Conservation (phyloP, 2,888 invertebrate genomes). For the Phyllotreta striolata region DNA sequence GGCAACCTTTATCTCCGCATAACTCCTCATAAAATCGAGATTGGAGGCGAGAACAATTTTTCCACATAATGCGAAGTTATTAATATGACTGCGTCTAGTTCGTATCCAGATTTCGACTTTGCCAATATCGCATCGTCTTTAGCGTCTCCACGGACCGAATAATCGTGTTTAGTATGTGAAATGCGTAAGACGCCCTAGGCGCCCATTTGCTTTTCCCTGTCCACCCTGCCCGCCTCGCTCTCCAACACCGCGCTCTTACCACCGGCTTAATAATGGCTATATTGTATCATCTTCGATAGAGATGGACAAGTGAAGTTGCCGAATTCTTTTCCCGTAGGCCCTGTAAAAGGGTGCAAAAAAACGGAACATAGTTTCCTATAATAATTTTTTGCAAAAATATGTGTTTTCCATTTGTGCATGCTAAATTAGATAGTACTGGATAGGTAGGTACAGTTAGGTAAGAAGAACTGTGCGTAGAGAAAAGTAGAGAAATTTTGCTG, state of each 20-base stretch:
- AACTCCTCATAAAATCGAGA: slow-evolving; percentile 18
- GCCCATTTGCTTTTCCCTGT: slow-evolving; percentile 57
- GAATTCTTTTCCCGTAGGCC: too few species aligned
- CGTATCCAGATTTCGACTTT: slow-evolving; percentile 20
- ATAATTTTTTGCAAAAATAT: too few species aligned
- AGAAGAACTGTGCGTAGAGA: too few species aligned
- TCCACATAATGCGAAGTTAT: slow-evolving; percentile 33
- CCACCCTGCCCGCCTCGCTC: slow-evolving; percentile 40
- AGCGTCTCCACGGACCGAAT: slow-evolving; percentile 57
- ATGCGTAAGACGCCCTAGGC: slow-evolving; percentile 59
- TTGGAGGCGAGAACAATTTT: slow-evolving; percentile 22
- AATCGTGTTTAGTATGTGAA: slow-evolving; percentile 61
- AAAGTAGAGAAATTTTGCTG: too few species aligned
- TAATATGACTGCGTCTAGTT: slow-evolving; percentile 34
- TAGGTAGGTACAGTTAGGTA: too few species aligned
- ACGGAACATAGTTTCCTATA: too few species aligned
- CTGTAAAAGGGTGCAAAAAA: too few species aligned
- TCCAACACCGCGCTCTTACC: slow-evolving; percentile 42
- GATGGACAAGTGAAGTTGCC: slow-evolving; percentile 48
- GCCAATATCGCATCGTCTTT: slow-evolving; percentile 20
- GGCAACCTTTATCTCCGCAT: slow-evolving; percentile 2
- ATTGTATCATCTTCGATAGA: slow-evolving; percentile 58
- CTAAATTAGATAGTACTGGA: too few species aligned
- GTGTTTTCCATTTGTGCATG: too few species aligned
- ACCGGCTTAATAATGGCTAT: slow-evolving; percentile 58